Conservation (phyloP, 2,113 vertebrate species). For the Scolopax mira region DNA sequence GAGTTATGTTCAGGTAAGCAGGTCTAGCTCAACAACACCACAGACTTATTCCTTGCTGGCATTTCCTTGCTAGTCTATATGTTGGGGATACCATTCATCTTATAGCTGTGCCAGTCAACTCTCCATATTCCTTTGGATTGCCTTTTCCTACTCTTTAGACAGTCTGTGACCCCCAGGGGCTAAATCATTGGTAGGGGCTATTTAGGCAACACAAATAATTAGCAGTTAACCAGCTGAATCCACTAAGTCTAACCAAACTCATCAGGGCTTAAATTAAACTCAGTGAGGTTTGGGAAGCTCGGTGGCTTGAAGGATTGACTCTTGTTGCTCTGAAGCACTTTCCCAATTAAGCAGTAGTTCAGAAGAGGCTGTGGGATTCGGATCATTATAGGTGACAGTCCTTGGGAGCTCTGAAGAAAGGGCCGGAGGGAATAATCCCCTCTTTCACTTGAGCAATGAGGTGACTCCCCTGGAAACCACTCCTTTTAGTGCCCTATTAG, state of each 20-base stretch:
- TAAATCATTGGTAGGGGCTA: neutral
- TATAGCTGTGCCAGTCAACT: neutral
- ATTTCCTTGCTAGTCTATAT: neutral
- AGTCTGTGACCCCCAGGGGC: neutral
- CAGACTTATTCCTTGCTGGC: rapidly evolving
- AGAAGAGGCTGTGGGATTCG: neutral
- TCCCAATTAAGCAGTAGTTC: constrained; percentile 10
- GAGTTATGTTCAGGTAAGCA: neutral
- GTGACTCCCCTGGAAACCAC: constrained; percentile 4
- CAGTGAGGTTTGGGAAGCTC: neutral
- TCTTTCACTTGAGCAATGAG: constrained; percentile 17
- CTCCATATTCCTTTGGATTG: neutral
- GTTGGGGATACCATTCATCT: neutral
- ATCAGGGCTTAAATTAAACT: neutral
- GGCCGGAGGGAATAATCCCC: constrained; percentile 16
- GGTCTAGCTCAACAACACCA: neutral
- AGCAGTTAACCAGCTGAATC: neutral
- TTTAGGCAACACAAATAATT: neutral
- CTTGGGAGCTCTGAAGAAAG: neutral
- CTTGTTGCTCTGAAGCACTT: neutral
- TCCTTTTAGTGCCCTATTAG: constrained; percentile 59
- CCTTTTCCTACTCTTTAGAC: neutral
- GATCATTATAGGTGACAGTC: constrained; percentile 30
- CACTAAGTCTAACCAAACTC: neutral
- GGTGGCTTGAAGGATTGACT: neutral